A percentile compares a stretch with the other conserved stretches of the same genome.
These are phyloP conservation scores for Cardiocondyla obscurior DNA, from an alignment of 1,140 invertebrate species.

Conservation along the genomic window DNA sequence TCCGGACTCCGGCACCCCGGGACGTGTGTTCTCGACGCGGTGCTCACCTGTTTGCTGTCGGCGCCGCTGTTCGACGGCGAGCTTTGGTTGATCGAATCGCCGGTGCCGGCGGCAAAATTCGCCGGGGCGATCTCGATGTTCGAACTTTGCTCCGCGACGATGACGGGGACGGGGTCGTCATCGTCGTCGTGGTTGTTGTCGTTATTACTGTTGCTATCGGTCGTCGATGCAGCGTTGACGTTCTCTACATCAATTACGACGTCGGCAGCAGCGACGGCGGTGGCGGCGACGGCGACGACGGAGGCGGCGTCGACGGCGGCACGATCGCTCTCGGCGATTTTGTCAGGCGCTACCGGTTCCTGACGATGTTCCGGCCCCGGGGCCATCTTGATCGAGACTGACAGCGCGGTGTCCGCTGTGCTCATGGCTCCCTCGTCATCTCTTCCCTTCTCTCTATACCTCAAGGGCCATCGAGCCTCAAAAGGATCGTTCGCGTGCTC, in stretches of 20 bases:
- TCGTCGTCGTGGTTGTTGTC: background rate
- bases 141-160: constrained; percentile 37
- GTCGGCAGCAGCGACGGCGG: constrained; percentile 34
- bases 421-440: constrained; percentile 68
- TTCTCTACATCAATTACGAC: constrained; percentile 30
- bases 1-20: too few species aligned
- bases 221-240: background rate
- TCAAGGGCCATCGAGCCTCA: constrained; percentile 25
- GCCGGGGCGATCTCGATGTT: constrained; percentile 53
- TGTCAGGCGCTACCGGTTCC: constrained; percentile 88
- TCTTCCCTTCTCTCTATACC: constrained; percentile 12
- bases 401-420: constrained; percentile 73
- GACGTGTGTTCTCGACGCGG: background rate
- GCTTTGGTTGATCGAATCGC: constrained; percentile 53
- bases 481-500: background rate
- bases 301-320: constrained; percentile 9
- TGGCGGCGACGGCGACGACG: constrained; percentile 1
- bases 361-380: constrained; percentile 89
- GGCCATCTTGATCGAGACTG: constrained; percentile 87
- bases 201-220: background rate
- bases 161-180: background rate
- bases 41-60: constrained; percentile 70
- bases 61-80: constrained; percentile 36
- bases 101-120: constrained; percentile 34
- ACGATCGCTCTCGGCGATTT: constrained; percentile 81